Evolutionary conservation across 2,888 invertebrate species (phyloP).

Genomic region (Synanthedon tipuliformis): DNA sequence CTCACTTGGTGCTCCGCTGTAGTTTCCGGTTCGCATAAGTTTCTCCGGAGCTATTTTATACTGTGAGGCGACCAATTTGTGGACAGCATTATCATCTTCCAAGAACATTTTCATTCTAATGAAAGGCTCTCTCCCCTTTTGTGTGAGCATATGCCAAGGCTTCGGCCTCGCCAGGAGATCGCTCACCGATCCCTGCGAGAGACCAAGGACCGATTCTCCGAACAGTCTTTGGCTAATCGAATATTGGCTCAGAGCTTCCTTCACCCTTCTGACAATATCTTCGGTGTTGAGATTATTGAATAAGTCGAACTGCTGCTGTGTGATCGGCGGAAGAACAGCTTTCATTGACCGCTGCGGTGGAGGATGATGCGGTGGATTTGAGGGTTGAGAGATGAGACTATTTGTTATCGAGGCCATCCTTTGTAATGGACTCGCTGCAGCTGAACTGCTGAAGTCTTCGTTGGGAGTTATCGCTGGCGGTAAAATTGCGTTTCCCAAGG

Average conservation of each 20-base stretch:
- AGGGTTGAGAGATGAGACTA: slow-evolving; percentile 91
- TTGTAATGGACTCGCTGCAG: slow-evolving; percentile 93
- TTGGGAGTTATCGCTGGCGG: slow-evolving; percentile 86
- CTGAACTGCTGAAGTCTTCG: slow-evolving; percentile 82
- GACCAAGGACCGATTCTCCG: slow-evolving; percentile 96
- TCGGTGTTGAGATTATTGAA: slow-evolving; percentile 98
- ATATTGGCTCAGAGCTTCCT: slow-evolving; percentile 94
- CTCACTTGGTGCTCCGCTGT: slow-evolving; percentile 86
- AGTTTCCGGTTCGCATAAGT: slow-evolving; percentile 94
- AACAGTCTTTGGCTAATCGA: slow-evolving; percentile 98
- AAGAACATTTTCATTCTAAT: slow-evolving; percentile 98
- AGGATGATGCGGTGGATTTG: slow-evolving; percentile 86
- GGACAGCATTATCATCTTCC: slow-evolving; percentile 95
- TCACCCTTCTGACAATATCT: slow-evolving; percentile 96
- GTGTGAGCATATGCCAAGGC: slow-evolving; percentile 99
- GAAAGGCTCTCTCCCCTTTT: slow-evolving; percentile 96
- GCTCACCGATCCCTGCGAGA: slow-evolving; percentile 97
- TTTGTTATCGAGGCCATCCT: slow-evolving; percentile 99
- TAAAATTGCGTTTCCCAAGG: slow-evolving; percentile 85
- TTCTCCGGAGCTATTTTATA: slow-evolving; percentile 99
- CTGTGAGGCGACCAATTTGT: slow-evolving; percentile 95
- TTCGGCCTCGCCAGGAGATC: slow-evolving; percentile 97
- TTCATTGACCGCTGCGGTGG: slow-evolving; percentile 90
- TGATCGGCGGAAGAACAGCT: slow-evolving; percentile 97
- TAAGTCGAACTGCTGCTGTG: slow-evolving; percentile 98